A percentile compares a stretch with the other conserved stretches of the same genome.
phyloP scores from a whole-genome alignment of 2,888 invertebrate species.

The Drosophila pseudotakahashii region DNA sequence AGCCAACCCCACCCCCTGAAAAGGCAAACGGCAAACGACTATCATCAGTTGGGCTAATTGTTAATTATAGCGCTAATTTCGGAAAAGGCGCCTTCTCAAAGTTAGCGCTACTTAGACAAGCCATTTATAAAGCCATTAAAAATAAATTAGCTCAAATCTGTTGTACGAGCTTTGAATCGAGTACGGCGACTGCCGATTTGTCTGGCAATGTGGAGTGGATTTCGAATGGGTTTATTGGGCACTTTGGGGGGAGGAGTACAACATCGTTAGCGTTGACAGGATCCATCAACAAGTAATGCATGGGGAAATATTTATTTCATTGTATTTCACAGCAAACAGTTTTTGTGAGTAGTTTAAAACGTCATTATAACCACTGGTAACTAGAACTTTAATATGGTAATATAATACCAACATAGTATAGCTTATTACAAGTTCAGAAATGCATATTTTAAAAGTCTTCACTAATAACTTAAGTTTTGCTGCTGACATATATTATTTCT shows the following conservation, averaged over 20 bases:
- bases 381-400: too few species aligned
- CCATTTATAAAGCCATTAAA: constrained; percentile 72
- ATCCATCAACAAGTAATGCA: neutral
- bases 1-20: constrained; percentile 2
- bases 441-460: too few species aligned
- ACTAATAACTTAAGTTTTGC: too few species aligned
- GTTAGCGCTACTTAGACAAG: constrained; percentile 72
- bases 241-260: too few species aligned
- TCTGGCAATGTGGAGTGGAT: constrained; percentile 5
- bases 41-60: constrained; percentile 48
- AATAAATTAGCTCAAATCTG: constrained; percentile 65
- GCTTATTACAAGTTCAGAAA: too few species aligned
- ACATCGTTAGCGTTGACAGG: neutral
- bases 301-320: neutral
- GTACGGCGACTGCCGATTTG: constrained; percentile 18
- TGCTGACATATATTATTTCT: neutral
- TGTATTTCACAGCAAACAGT: neutral
- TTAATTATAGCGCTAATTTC: constrained; percentile 74
- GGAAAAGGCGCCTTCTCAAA: constrained; percentile 54
- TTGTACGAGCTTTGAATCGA: constrained; percentile 18
- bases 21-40: constrained; percentile 15
- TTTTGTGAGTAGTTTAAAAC: too few species aligned
- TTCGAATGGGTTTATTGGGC: neutral
- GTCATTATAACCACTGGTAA: too few species aligned
- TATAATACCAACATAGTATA: too few species aligned